These are phyloP conservation scores for Ailurus styani DNA, from an alignment of 2,113 vertebrate genomes.

Conservation along the genomic window DNA sequence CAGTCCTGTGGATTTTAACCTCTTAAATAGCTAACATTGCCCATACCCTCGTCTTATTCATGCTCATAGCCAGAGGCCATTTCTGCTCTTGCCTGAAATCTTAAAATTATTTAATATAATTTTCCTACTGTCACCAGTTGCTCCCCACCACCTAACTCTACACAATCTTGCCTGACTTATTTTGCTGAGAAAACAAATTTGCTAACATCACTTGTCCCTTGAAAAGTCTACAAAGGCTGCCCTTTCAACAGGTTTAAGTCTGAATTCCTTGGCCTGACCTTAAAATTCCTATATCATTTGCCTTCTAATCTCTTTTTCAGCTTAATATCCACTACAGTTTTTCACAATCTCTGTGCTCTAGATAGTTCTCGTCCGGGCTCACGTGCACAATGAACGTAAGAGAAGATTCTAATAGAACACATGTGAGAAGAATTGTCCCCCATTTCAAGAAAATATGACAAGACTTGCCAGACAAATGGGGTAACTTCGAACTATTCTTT, in stretches of 20 bases:
- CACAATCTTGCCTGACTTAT: background rate
- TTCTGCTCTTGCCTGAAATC: background rate
- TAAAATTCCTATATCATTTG: background rate
- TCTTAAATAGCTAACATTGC: background rate
- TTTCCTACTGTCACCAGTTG: background rate
- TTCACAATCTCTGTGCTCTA: background rate
- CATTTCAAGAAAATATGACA: slow-evolving; percentile 3
- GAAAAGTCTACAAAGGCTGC: background rate
- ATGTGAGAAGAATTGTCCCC: background rate
- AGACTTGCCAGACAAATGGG: background rate
- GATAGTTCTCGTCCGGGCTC: background rate
- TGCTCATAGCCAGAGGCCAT: background rate
- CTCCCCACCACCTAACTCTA: background rate
- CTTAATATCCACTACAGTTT: background rate
- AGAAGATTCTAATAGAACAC: background rate
- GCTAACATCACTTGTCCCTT: background rate
- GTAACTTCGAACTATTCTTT: background rate
- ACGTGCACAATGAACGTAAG: background rate
- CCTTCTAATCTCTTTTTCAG: background rate
- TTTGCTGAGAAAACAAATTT: background rate
- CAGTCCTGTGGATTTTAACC: background rate
- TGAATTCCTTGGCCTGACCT: background rate
- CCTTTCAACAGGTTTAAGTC: background rate
- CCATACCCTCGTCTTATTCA: background rate
- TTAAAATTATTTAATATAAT: slow-evolving; percentile 24